Conservation (phyloP, 2,888 invertebrate species). For the Acleris holmiana region DNA sequence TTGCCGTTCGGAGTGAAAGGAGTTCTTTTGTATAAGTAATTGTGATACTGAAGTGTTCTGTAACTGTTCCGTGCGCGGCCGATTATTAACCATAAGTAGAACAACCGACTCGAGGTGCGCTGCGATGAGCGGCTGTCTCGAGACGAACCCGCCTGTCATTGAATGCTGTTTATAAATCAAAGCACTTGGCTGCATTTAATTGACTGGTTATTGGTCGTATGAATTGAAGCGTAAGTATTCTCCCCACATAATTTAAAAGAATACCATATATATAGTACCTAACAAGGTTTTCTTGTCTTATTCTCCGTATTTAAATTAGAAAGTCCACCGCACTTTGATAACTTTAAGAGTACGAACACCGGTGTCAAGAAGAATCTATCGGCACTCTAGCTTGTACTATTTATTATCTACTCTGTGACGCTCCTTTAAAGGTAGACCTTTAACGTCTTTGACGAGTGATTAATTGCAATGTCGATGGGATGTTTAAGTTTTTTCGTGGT, state of each 20-base stretch:
- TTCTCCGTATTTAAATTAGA: no score
- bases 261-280: no score
- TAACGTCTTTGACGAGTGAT: no score
- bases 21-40: slow-evolving; percentile 53
- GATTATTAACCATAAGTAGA: slow-evolving; percentile 52
- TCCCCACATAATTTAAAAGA: neutral
- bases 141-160: slow-evolving; percentile 29
- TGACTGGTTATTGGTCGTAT: slow-evolving; percentile 22
- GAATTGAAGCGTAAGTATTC: slow-evolving; percentile 35
- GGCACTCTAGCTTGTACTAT: no score
- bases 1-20: slow-evolving; percentile 73
- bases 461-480: no score
- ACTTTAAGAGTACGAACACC: no score
- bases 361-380: no score
- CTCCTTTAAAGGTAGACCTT: no score
- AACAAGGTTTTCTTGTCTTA: neutral
- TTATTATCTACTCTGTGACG: no score
- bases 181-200: slow-evolving; percentile 33
- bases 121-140: slow-evolving; percentile 23
- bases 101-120: slow-evolving; percentile 12
- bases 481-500: no score
- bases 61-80: slow-evolving; percentile 61
- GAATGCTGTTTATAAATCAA: slow-evolving; percentile 28
- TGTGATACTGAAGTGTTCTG: slow-evolving; percentile 57
- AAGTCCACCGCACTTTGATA: neutral